Percentiles rank a stretch among this genome's conserved stretches.
phyloP scores from a whole-genome alignment of 2,888 invertebrate species.

The Calliopum simillimum region DNA sequence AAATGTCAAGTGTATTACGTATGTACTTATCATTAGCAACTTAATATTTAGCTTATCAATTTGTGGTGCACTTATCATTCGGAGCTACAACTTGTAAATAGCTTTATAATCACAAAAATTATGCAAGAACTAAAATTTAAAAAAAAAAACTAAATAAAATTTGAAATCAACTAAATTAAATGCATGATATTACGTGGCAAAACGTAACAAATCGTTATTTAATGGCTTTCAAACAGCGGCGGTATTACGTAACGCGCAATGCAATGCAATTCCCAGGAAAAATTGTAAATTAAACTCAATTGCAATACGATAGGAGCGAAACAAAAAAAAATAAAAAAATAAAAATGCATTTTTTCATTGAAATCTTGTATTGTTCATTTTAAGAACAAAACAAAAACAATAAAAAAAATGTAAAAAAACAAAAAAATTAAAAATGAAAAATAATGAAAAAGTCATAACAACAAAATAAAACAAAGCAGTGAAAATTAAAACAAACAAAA shows the following conservation, averaged over 20 bases:
- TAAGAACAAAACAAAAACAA: conserved; percentile 30
- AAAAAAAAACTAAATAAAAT: too few species aligned
- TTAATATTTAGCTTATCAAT: too few species aligned
- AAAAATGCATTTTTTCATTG: background rate
- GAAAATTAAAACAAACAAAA: conserved; percentile 20
- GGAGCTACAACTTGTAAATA: too few species aligned
- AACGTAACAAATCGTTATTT: conserved; percentile 18
- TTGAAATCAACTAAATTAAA: background rate
- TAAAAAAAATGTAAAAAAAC: conserved; percentile 25
- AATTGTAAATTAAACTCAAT: too few species aligned
- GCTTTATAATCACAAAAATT: too few species aligned
- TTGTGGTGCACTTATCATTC: too few species aligned
- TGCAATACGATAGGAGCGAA: background rate
- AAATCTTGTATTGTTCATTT: background rate
- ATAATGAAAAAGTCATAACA: conserved; percentile 24
- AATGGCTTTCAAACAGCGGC: conserved; percentile 7
- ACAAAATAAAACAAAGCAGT: conserved; percentile 8
- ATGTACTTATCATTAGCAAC: too few species aligned
- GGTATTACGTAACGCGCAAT: background rate
- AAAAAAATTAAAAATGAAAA: conserved; percentile 22
- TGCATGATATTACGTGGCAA: background rate
- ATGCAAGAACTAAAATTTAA: too few species aligned
- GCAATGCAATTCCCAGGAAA: too few species aligned
- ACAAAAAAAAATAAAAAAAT: background rate
- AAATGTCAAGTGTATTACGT: too few species aligned